Base-by-base conservation (phyloP, 2,113 vertebrate genomes). In the Lepidothrix coronata region DNA sequence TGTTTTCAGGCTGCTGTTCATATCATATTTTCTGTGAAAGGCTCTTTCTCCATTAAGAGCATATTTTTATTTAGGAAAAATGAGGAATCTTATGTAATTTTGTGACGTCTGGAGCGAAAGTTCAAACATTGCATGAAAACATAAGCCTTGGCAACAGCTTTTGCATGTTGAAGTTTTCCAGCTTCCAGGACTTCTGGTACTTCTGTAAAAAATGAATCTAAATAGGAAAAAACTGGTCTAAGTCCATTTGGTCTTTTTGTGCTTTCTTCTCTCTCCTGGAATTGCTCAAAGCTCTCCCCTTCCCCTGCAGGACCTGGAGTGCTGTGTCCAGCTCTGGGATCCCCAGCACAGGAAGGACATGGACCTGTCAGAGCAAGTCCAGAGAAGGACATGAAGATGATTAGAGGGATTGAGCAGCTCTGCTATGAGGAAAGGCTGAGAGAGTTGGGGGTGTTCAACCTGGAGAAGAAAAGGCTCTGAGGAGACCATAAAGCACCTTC, bases 31-130 rank as follows among this genome's bases (percentile, higher is more conserved):
- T 52, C 81, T 78, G 11, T 19, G 48, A 62, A 77, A 74, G 2
- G 12, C 22, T 87, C 43, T 72, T 68, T 79, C 78, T 91, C 31
- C 17, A 5, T 57, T 49, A 66, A 24, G 31, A 59, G 39, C 57
- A 76, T 43, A 52, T 61, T 91, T 94, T 85, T 85, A 61, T 84
- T 79, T 82, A 92, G 59, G n/a, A 83, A 57, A 90, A 79, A 41
- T 15, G 31, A 90, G 25, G 49, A 63, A 30, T 35, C 30, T 95
- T 68, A 65, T 37, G 68, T 80, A 94, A 93, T 85, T 66, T 41
- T 51, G 28, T 62, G 71, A 54, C 59, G 90, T 37, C n/a, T 83
- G 79, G 51, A 95, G 79, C 28, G 62, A 49, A 85, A 92, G 58
- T 91, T 92, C 88, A 88, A 92, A 90, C 55, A 51, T 2, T 91